Evolutionary conservation across 2,113 vertebrate genomes (phyloP).

Genomic region (Protobothrops mucrosquamatus): DNA sequence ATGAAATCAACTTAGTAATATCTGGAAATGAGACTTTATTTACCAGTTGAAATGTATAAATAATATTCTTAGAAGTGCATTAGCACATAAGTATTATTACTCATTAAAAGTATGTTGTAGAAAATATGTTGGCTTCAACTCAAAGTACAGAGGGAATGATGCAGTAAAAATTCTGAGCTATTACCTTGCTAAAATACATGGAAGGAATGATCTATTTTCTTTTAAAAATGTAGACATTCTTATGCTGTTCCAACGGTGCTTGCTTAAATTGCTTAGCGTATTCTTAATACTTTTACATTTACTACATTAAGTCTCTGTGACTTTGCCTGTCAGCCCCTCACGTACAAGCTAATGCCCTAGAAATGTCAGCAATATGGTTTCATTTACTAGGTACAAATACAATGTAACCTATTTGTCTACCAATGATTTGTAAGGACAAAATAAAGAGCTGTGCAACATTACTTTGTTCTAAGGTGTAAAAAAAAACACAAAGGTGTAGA

Average conservation of each 20-base stretch:
- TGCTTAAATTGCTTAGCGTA: not conserved
- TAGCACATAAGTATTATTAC: not conserved
- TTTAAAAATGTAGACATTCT: not conserved
- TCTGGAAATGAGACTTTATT: not conserved
- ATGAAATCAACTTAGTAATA: not conserved
- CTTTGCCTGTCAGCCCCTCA: not conserved
- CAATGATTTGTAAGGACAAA: not conserved
- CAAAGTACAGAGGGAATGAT: not conserved
- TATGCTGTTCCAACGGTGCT: not conserved
- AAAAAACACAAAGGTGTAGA: not conserved
- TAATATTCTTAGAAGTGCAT: not conserved
- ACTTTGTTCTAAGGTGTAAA: not conserved
- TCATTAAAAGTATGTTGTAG: not conserved
- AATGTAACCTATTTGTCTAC: not conserved
- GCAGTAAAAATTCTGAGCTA: not conserved
- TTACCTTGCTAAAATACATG: not conserved
- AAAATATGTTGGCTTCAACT: not conserved
- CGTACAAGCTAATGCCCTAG: constrained; percentile 12
- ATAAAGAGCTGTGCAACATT: not conserved
- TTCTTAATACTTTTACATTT: constrained; percentile 15
- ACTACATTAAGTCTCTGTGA: not conserved
- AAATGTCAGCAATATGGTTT: constrained; percentile 7
- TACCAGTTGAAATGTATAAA: not conserved
- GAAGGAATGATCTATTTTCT: not conserved
- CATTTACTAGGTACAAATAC: not conserved